A percentile compares a stretch with the other conserved stretches of the same genome.
phyloP scores from a whole-genome alignment of 2,888 invertebrate species.

The Cloeon dipterum region DNA sequence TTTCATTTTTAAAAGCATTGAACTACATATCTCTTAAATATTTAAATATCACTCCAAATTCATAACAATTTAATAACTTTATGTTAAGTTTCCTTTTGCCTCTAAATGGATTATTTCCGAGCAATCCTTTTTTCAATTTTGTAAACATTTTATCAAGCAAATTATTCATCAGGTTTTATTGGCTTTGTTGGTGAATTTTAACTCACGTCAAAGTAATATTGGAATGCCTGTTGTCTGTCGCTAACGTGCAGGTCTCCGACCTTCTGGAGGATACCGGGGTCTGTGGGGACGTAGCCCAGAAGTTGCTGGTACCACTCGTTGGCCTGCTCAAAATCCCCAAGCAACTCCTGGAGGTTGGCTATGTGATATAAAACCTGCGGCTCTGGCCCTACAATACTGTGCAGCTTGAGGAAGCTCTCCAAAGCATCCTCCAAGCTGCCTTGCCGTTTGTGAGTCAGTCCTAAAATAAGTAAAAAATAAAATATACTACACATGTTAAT shows the following conservation, averaged over 20 bases:
- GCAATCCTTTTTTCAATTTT: too few relatives aligned
- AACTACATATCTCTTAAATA: too few relatives aligned
- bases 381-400: conserved; percentile 40
- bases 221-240: conserved; percentile 67
- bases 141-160: too few relatives aligned
- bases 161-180: too few relatives aligned
- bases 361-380: conserved; percentile 58
- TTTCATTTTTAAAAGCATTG: too few relatives aligned
- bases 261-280: conserved; percentile 70
- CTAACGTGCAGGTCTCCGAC: conserved; percentile 76
- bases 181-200: too few relatives aligned
- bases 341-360: conserved; percentile 48
- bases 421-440: conserved; percentile 49
- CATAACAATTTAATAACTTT: too few relatives aligned
- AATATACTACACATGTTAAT: background rate
- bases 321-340: conserved; percentile 29
- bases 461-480: conserved; percentile 15
- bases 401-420: conserved; percentile 56
- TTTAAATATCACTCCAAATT: too few relatives aligned
- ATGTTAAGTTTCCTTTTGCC: too few relatives aligned
- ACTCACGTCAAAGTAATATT: conserved; percentile 54
- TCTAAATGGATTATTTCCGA: too few relatives aligned
- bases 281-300: conserved; percentile 62
- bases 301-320: conserved; percentile 43
- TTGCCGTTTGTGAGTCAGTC: conserved; percentile 42